A percentile compares a stretch with the other conserved stretches of the same genome.
These are phyloP conservation scores for Gambusia yucatana DNA, from an alignment of 2,797 vertebrate species.

Conservation along the genomic window DNA sequence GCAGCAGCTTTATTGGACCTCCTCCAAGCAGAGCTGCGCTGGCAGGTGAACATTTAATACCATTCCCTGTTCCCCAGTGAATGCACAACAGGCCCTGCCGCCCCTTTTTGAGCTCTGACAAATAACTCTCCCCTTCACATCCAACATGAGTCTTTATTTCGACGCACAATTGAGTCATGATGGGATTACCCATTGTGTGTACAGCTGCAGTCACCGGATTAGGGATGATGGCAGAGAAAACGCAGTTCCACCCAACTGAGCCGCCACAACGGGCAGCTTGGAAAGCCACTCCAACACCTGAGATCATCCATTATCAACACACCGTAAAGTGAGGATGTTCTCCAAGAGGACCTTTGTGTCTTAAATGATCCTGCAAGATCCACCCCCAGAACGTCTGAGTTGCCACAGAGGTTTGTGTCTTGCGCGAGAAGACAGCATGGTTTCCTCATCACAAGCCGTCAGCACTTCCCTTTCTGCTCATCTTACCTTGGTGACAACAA, in stretches of 20 bases:
- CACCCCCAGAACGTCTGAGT: constrained; percentile 11
- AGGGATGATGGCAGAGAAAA: constrained; percentile 69
- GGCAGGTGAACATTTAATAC: constrained; percentile 67
- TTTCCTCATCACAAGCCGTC: constrained; percentile 46
- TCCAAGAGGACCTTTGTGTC: not conserved
- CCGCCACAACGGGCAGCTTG: constrained; percentile 32
- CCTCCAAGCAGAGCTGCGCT: constrained; percentile 34
- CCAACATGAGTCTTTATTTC: constrained; percentile 72
- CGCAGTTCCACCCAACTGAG: constrained; percentile 57
- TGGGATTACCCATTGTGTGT: constrained; percentile 78
- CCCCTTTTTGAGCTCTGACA: constrained; percentile 56
- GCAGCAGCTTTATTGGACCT: constrained; percentile 39
- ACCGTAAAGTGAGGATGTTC: constrained; percentile 13
- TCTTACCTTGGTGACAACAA: constrained; percentile 48
- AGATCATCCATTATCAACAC: constrained; percentile 40
- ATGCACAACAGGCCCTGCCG: constrained; percentile 56
- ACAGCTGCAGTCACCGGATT: constrained; percentile 78
- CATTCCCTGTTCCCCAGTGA: constrained; percentile 43
- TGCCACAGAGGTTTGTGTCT: constrained; percentile 13
- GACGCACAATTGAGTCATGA: constrained; percentile 74
- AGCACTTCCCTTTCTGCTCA: constrained; percentile 30
- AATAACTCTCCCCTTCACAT: constrained; percentile 61
- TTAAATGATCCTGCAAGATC: constrained; percentile 2
- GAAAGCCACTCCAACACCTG: constrained; percentile 34
- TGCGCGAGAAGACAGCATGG: constrained; percentile 22